Evolutionary conservation across 2,113 vertebrate species (phyloP).

Genomic region (Ameiurus melas): DNA sequence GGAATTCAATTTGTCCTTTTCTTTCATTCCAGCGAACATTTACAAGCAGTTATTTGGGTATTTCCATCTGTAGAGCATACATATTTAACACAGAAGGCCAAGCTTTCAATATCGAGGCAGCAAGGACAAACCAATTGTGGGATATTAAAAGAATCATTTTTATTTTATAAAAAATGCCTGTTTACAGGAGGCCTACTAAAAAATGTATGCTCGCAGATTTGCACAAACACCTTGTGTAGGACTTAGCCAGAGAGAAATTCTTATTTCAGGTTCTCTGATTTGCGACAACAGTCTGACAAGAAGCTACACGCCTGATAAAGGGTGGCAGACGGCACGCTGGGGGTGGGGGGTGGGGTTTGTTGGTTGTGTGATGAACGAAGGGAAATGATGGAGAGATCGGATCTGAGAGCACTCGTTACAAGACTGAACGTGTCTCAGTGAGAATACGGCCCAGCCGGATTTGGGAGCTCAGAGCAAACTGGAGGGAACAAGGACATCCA

Average conservation of each 20-base stretch:
- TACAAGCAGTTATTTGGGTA: neutral
- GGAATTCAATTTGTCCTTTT: conserved; percentile 8
- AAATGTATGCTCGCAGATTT: neutral
- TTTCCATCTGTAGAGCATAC: neutral
- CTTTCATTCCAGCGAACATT: conserved; percentile 12
- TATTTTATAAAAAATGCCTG: neutral
- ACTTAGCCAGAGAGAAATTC: neutral
- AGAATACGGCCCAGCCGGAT: neutral
- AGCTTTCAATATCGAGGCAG: no score
- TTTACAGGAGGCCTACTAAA: neutral
- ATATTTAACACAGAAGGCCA: neutral
- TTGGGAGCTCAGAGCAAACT: neutral
- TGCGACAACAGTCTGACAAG: neutral
- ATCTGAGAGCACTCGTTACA: neutral
- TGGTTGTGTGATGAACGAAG: neutral
- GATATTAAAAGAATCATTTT: conserved; percentile 5
- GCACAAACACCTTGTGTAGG: neutral
- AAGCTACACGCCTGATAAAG: neutral
- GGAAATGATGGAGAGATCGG: neutral
- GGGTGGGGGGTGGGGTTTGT: neutral
- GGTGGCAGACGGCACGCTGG: neutral
- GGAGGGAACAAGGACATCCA: neutral
- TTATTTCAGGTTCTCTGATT: neutral
- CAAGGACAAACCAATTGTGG: no score
- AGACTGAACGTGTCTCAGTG: neutral